phyloP scores from a whole-genome alignment of 2,797 vertebrate genomes.

The Sebastiscus tertius region DNA sequence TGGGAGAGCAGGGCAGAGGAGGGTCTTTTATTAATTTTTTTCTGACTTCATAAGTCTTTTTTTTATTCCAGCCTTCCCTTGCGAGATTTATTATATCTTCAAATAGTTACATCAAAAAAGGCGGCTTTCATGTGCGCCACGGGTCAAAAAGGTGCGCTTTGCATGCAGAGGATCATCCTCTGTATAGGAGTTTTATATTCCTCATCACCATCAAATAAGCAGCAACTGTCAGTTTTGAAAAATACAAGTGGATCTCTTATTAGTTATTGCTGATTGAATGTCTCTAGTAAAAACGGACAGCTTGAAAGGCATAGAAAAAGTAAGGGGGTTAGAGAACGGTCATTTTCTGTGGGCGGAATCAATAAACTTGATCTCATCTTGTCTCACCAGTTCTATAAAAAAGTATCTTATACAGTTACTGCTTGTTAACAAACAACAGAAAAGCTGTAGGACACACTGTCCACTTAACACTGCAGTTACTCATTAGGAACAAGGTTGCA shows the following conservation, averaged over 20 bases:
- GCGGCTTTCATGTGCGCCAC: neutral
- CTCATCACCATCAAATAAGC: neutral
- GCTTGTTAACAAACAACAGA: neutral
- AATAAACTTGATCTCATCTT: neutral
- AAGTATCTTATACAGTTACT: neutral
- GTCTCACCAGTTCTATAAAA: neutral
- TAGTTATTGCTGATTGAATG: neutral
- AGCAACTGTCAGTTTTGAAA: neutral
- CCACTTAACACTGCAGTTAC: neutral
- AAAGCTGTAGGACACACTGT: neutral
- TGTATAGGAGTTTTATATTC: neutral
- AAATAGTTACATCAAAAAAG: slow-evolving; percentile 12
- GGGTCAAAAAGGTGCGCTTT: neutral
- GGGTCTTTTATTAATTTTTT: neutral
- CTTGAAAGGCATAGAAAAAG: neutral
- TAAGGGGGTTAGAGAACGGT: neutral
- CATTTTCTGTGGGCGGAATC: neutral
- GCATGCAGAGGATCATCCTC: neutral
- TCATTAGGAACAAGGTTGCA: neutral
- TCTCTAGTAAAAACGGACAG: neutral
- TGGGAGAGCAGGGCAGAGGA: neutral
- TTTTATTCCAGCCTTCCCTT: neutral
- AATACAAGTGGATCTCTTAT: neutral
- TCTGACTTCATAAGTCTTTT: neutral
- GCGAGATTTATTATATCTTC: neutral